Evolutionary conservation across 2,888 invertebrate genomes (phyloP), one percentile per base, ranked within the genome.

Genomic region (Stenodera caucasica): DNA sequence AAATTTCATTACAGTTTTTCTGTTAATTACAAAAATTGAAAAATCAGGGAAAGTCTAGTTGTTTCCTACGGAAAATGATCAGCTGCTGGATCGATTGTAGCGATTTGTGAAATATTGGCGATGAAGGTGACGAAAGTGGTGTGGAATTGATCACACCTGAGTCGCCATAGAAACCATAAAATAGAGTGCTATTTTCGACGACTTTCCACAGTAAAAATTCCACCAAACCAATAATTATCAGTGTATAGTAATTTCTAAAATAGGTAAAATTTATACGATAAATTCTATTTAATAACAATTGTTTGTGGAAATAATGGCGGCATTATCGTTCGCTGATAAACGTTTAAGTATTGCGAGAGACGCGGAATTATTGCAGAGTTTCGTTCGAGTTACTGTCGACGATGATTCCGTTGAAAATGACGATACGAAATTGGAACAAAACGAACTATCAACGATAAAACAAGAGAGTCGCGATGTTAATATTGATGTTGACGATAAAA

Each of bases 321-420:
- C 67, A 21, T 57, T 57, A 8, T 51, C 64, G 5, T 45, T 45
- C 11, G 70, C 71, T 1, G 73, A 71, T 53, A 71, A 68, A 66
- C 67, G 73, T 12, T 66, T 77, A 26, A 76, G 69, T 53, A 74
- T 71, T 53, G 88, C 56, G 84, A 86, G 30, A 86, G 87, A 50
- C 85, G 88, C 73, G 87, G 92, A 92, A 75, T 85, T 92, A 70
- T 78, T 93, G 15, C 91, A 91, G 81, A 91, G 91, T 76, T 93
- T 90, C 76, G 88, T 91, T 14, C 84, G 91, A 54, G 86, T 90
- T 15, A 90, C 87, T 29, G 80, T 85, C 7, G 86, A 84, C 2
- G 84, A 85, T 26, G 83, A 84, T 5, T 85, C 85, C 52, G 63
- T 60, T 26, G 55, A 33, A 6, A 23, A 21, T 11, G 58, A 53